Base-by-base conservation (phyloP, 1,140 invertebrate genomes). In the Cherax destructor region DNA sequence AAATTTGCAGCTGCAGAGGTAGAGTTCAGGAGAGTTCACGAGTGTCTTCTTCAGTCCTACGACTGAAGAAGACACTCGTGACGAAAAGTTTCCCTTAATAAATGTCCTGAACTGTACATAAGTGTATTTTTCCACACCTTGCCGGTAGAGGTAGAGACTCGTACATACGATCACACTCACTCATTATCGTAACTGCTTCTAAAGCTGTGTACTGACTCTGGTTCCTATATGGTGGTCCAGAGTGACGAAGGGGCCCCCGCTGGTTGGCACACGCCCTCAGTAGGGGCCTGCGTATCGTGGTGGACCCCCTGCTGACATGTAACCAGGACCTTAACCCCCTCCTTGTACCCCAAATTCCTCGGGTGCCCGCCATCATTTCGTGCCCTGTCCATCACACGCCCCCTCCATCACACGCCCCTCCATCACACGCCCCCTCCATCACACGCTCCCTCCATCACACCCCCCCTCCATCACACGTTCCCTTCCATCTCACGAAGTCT, bases 201-300 rank as follows among this genome's bases (percentile, higher is more conserved):
- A 13, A 65, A 4, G 56, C 47, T 86, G 85, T 50, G 72, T 86
- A 21, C 56, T n/a, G 18, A 49, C 52, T 50, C 49, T 5, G n/a
- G 84, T 24, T 21, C 24, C 10, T 77, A 41, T 7, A 69, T 21
- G 69, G 41, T 69, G 76, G 84, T 11, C 24, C 21, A 59, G 80
- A 69, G 49, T 90, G 88, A 90, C 81, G 88, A 90, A 90, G 74
- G 49, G 65, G 61, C 52, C 56, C 88, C 88, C 65, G 88, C 88
- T 90, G 88, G 69, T 72, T 90, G 88, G 69, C 88, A 90, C 88
- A 90, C 79, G 80, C 24, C 52, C 88, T 77, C 88, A 77, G 80
- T 77, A 49, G 88, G 80, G 65, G 24, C 69, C 72, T 69, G 30
- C 74, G 88, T 78, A 52, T 10, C 81, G 13, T 83, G 13, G 47